Evolutionary conservation across 2,888 invertebrate species (phyloP).

Genomic region (Ferrisia virgata): DNA sequence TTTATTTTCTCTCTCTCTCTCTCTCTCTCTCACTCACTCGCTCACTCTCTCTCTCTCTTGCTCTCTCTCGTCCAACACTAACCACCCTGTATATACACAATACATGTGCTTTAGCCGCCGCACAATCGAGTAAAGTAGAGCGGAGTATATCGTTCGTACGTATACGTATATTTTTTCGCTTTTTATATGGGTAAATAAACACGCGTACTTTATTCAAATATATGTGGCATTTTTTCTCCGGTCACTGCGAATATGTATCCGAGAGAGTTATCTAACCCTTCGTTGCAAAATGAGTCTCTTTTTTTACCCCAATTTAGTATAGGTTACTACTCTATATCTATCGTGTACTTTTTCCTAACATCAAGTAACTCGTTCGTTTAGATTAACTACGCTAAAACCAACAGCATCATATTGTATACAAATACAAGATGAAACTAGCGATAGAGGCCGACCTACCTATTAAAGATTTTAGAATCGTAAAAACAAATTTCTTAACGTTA

Average conservation of each 20-base stretch:
- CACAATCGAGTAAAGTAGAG: background rate
- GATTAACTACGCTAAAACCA: background rate
- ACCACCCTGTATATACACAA: background rate
- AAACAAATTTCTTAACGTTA: no score
- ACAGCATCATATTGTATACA: no score
- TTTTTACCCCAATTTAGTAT: background rate
- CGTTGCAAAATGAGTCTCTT: background rate
- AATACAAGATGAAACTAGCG: no score
- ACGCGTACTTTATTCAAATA: background rate
- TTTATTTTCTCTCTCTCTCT: no score
- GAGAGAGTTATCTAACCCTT: background rate
- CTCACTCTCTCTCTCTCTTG: no score
- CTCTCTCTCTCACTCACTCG: no score
- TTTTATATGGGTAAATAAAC: conserved; percentile 11
- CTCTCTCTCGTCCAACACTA: no score
- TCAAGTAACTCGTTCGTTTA: background rate
- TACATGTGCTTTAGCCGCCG: background rate
- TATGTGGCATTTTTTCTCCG: background rate
- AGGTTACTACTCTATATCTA: background rate
- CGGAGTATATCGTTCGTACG: no score
- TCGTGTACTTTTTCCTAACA: background rate
- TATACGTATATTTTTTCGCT: background rate
- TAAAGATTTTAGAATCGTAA: background rate
- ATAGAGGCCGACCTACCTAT: background rate
- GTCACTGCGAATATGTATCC: background rate